Evolutionary conservation across 1,140 invertebrate genomes (phyloP), one percentile per base, ranked within the genome.

Genomic region (Habropoda laboriosa): DNA sequence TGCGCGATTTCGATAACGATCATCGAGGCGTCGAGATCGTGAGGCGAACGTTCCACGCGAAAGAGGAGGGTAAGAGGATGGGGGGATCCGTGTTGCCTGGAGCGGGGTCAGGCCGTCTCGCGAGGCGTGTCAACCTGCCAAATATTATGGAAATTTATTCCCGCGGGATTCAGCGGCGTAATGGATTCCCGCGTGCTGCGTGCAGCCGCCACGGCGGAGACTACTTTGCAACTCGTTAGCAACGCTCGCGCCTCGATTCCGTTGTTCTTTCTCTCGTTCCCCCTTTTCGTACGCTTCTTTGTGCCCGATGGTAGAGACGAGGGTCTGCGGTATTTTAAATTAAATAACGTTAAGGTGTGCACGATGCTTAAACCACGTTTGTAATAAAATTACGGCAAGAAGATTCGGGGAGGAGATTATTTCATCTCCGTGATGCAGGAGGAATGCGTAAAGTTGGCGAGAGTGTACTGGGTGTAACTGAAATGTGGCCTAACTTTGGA

Each of bases 131-230:
- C 89, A 90, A 90, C 89, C 88, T 90, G 89, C 89, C 88, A 88
- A 90, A 90, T 88, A 90, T 90, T 90, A 90, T 90, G 89, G 87
- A 90, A 90, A 90, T 90, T 89, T 90, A 90, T 90, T 90, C 89
- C 82, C 82, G 82, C 87, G 80, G 72, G 82, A 70, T 79, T 42
- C 70, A 71, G 47, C 53, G 71, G 58, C 64, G 81, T 90, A 90
- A 90, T 90, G 89, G 88, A 90, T 90, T 90, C 86, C 79, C 80
- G 53, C 38, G 51, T 73, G 57, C 82, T 30, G 57, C 32, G 51
- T 67, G 58, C 30, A 64, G 45, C 12, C 38, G 40, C 30, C 12
- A 30, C 8, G 27, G 3, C 57, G 64, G 42, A 24, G 38, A 51
- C 72, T 80, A 85, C 83, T 85, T 81, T 75, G 35, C 75, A 60